Conservation (phyloP, 1,140 invertebrate genomes). For the Maconellicoccus hirsutus region DNA sequence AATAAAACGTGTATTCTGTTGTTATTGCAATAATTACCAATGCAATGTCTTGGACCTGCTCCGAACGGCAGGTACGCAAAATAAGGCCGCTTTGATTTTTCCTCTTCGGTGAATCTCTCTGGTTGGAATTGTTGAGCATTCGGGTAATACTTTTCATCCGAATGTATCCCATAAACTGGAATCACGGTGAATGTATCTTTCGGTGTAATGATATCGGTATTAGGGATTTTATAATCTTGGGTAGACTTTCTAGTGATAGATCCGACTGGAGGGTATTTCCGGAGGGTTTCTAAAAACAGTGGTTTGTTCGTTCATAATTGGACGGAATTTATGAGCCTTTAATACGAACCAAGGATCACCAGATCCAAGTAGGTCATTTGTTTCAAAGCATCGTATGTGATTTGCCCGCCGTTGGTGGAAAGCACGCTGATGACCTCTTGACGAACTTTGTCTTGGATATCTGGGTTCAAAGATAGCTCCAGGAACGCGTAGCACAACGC, state of each 20-base stretch:
- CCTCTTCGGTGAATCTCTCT: constrained; percentile 42
- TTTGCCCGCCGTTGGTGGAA: background rate
- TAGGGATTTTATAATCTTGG: constrained; percentile 42
- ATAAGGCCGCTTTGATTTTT: constrained; percentile 33
- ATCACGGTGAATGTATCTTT: constrained; percentile 40
- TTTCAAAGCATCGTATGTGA: constrained; percentile 9
- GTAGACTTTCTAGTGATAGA: constrained; percentile 39
- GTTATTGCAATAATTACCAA: constrained; percentile 35
- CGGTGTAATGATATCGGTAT: constrained; percentile 44
- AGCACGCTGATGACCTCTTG: constrained; percentile 26
- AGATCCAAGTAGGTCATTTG: constrained; percentile 17
- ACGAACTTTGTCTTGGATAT: constrained; percentile 37
- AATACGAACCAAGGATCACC: constrained; percentile 23
- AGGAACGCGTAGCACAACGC: constrained; percentile 42
- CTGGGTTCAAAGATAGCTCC: constrained; percentile 43
- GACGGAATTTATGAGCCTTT: too few relatives aligned
- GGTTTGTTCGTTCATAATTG: too few relatives aligned
- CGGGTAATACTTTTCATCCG: constrained; percentile 40
- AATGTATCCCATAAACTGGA: constrained; percentile 48
- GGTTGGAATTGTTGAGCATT: constrained; percentile 46
- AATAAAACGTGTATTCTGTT: too few relatives aligned
- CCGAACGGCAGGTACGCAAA: constrained; percentile 43
- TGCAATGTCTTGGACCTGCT: constrained; percentile 44
- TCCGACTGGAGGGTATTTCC: constrained; percentile 44
- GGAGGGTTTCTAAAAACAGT: constrained; percentile 45